A percentile compares a stretch with the other conserved stretches of the same genome.
phyloP scores from a whole-genome alignment of 2,888 invertebrate species.

The Latrodectus elegans region DNA sequence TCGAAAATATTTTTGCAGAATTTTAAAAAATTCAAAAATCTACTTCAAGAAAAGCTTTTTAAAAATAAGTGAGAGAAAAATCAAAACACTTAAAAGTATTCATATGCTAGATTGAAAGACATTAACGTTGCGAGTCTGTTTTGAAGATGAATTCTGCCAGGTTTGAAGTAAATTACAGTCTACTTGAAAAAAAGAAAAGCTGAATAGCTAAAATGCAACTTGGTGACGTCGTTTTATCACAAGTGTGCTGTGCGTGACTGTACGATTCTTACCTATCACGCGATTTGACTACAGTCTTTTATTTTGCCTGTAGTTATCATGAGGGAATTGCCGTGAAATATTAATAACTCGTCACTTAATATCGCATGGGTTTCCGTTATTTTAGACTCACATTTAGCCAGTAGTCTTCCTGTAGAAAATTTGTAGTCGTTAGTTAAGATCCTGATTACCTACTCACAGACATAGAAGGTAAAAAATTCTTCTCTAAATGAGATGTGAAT shows the following conservation, averaged over 20 bases:
- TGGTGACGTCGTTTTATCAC: conserved; percentile 1
- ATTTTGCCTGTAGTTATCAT: not conserved
- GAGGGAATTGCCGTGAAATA: conserved; percentile 22
- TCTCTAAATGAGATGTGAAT: not conserved
- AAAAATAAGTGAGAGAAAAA: no score
- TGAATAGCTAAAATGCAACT: not conserved
- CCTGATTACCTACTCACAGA: not conserved
- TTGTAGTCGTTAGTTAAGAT: not conserved
- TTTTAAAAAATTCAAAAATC: no score
- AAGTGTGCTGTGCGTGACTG: not conserved
- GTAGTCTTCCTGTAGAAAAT: not conserved
- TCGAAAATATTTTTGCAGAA: no score
- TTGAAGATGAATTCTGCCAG: no score
- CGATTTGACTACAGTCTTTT: not conserved
- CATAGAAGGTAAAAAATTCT: not conserved
- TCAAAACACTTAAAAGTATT: no score
- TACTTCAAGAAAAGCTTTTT: no score
- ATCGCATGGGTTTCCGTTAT: not conserved
- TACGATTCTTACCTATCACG: not conserved
- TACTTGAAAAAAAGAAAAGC: not conserved
- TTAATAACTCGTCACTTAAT: conserved; percentile 53
- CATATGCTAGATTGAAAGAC: no score
- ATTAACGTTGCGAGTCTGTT: no score
- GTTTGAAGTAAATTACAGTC: not conserved
- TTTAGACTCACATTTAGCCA: not conserved